Conservation (phyloP, 2,113 vertebrate species). For the Astatoreochromis straeleni region DNA sequence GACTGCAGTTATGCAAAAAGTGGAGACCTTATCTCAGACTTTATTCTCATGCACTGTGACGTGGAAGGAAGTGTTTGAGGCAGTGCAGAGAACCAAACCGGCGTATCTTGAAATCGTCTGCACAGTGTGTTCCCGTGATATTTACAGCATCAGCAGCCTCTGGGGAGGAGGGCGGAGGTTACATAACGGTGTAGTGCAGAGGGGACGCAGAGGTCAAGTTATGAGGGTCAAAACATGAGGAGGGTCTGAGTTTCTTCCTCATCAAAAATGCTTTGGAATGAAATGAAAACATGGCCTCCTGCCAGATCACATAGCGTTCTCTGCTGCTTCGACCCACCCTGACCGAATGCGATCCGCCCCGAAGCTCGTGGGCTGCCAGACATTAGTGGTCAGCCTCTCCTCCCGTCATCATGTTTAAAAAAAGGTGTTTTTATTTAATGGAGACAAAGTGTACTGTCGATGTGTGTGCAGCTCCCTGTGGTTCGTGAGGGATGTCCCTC, state of each 20-base stretch:
- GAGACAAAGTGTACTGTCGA: not conserved
- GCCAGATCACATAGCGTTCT: slow-evolving; percentile 60
- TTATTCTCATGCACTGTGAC: not conserved
- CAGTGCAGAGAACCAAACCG: not conserved
- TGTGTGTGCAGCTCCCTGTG: not conserved
- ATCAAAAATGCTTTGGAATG: not conserved
- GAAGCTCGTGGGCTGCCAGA: not conserved
- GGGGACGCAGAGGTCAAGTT: not conserved
- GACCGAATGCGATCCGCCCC: not conserved
- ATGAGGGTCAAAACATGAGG: slow-evolving; percentile 4
- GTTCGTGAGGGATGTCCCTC: not conserved
- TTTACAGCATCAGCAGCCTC: not conserved
- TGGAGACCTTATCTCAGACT: not conserved
- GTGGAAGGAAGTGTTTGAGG: not conserved
- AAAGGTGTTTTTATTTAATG: not conserved
- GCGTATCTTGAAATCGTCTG: not conserved
- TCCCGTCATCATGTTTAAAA: not conserved
- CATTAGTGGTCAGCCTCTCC: not conserved
- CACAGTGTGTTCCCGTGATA: not conserved
- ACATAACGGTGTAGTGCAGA: slow-evolving; percentile 6
- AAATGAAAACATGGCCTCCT: slow-evolving; percentile 6
- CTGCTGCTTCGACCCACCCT: not conserved
- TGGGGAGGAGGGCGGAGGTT: not conserved
- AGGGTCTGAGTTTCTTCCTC: slow-evolving; percentile 20
- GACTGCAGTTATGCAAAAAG: slow-evolving; percentile 3